Evolutionary conservation across 2,888 invertebrate genomes (phyloP), one percentile per base, ranked within the genome.

Genomic region (Siphonodentalium dalli): DNA sequence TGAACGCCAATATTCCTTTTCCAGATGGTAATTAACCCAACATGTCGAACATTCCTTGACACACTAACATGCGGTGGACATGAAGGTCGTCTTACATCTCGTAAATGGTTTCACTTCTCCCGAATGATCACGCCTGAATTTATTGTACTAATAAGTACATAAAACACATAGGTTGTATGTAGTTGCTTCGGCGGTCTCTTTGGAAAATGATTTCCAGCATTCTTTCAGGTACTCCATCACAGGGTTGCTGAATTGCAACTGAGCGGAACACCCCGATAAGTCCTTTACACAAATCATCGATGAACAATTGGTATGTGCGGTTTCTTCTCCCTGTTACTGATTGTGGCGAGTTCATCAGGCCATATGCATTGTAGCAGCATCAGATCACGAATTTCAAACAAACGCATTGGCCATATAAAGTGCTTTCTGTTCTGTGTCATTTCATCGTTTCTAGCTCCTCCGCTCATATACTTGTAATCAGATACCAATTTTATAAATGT

Each of bases 361-460:
- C n/a, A n/a, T n/a, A n/a, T n/a, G n/a, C n/a, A n/a, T n/a, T n/a
- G n/a, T n/a, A n/a, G n/a, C n/a, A n/a, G n/a, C n/a, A n/a, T n/a
- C n/a, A n/a, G n/a, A n/a, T n/a, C n/a, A n/a, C n/a, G n/a, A n/a
- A n/a, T n/a, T n/a, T n/a, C n/a, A n/a, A n/a, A n/a, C n/a, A n/a
- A 34, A n/a, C 27, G n/a, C n/a, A n/a, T n/a, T n/a, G n/a, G n/a
- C n/a, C n/a, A n/a, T n/a, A n/a, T n/a, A n/a, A n/a, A n/a, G n/a
- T n/a, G n/a, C n/a, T n/a, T n/a, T n/a, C n/a, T n/a, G n/a, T n/a
- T 37, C 11, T 43, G 42, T 28, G 53, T 47, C 35, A 59, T 56
- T 24, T 58, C 52, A 43, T 59, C 59, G 24, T 53, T 52, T 31
- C 59, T 58, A n/a, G 34, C 26, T 13, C 58, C 58, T 13, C 59